Evolutionary conservation across 2,113 vertebrate species (phyloP).

Genomic region (Lonchura striata): DNA sequence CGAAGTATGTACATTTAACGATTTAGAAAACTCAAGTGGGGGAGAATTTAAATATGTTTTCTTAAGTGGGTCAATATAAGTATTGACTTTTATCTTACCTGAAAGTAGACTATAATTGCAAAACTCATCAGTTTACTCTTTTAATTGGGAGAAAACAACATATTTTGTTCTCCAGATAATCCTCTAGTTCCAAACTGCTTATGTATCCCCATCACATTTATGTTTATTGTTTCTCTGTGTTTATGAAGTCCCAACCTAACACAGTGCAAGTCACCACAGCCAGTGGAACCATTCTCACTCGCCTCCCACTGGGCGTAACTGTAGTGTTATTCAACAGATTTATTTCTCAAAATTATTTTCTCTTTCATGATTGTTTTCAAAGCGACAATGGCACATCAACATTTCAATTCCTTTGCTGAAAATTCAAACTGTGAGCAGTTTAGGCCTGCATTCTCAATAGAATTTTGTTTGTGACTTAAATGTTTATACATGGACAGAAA

Average conservation of each 20-base stretch:
- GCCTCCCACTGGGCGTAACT: not conserved
- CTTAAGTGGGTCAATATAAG: not conserved
- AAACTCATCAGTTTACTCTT: not conserved
- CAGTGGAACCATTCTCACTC: not conserved
- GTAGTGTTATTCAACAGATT: accelerated
- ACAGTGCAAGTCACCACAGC: not conserved
- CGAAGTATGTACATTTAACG: too few species aligned
- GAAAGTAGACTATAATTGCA: not conserved
- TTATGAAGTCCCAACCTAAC: not conserved
- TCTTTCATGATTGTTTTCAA: not conserved
- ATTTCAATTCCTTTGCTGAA: not conserved
- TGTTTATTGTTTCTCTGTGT: not conserved
- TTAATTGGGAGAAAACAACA: not conserved
- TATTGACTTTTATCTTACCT: not conserved
- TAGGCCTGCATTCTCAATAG: not conserved
- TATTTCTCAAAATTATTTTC: not conserved
- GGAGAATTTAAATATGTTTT: not conserved
- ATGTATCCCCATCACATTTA: not conserved
- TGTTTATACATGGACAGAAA: not conserved
- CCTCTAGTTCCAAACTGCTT: not conserved
- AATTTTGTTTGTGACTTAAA: not conserved
- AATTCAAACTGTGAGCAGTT: not conserved
- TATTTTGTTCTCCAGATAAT: not conserved
- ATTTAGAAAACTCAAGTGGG: accelerated
- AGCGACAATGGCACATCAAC: not conserved